Base-by-base conservation (phyloP, 2,113 vertebrate species). In the Macrotis lagotis region DNA sequence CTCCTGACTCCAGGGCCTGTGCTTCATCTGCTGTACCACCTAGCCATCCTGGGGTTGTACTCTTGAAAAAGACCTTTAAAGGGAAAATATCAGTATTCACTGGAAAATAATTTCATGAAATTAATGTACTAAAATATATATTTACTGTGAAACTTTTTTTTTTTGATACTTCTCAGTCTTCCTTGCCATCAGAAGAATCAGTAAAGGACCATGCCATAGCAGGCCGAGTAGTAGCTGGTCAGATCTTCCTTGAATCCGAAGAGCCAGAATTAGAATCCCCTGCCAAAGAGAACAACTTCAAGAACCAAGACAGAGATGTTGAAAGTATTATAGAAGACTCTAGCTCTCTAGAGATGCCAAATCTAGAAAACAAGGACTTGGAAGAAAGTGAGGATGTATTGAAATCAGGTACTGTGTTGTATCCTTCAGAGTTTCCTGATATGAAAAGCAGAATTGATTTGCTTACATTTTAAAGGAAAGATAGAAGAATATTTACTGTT, bases 151-250 rank as follows among this genome's bases (percentile, higher is more conserved):
- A 44, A 44, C n/a, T 83, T 83, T n/a, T 83, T 25, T 53, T 83
- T 83, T 59, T 16, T 12, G 7, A 83, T 16, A 44, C 7, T 98
- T 96, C 74, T 96, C 95, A 98, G 98, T 96, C 97, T 95, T 49
- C 98, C 91, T 98, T 98, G 94, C 97, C 98, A 93, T 96, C 98
- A 94, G 99, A 99, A 92, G 98, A 98, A 95, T 97, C 99, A 0
- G 99, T 99, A 37, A 99, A 99, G 95, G 99, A 99, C 25, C 98
- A 98, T 52, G 98, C 98, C 53, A 92, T 98, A 44, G 96, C 97
- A 88, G 96, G 98, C 19, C 98, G 94, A 92, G 98, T 99, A 50
- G 98, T 98, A 14, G 98, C 98, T 44, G 98, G 98, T 91, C 98
- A 98, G 94, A 97, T 98, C 96, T 98, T 98, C 96, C 97, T 98